Base-by-base conservation (phyloP, 2,113 vertebrate genomes). In the Hippocampus comes region DNA sequence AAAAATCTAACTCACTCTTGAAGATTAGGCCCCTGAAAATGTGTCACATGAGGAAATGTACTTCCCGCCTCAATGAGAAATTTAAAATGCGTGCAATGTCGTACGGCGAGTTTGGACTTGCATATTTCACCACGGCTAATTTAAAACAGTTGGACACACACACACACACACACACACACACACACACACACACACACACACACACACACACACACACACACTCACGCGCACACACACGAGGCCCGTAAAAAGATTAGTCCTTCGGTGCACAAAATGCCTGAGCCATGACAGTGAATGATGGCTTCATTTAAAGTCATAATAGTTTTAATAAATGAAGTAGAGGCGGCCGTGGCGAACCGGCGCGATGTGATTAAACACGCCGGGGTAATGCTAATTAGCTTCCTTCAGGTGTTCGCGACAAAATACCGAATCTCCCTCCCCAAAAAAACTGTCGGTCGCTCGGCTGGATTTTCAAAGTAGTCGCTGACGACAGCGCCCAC, bases 281-380 rank as follows among this genome's bases (percentile, higher is more conserved):
- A 67, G 75, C 73, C 74, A 38, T 82, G 85, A 86, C 88, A 87
- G 72, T 88, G 86, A 90, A 77, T 80, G 84, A 90, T 87, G 87
- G 72, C 81, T 88, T 83, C 82, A 82, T 88, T 85, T 85, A 78
- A 87, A 88, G 80, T 79, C 82, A 82, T 87, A 79, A 85, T 83
- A 81, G 73, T 85, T 88, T 85, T 86, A 84, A 88, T 89, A 86
- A 88, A 89, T 84, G 79, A 80, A 86, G 87, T 82, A 80, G 80
- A 85, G 77, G 77, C 78, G 73, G 79, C 79, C 27, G 73, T 69
- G 59, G 75, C 67, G 66, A 84, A 75, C 80, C 74, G 66, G 43
- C 77, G 57, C 77, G 77, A 85, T 59, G 74, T 87, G 87, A 90
- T 89, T 85, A 88, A 86, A 86, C 74, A 78, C 79, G 73, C 72